A percentile compares a stretch with the other conserved stretches of the same genome.
Evolutionary conservation across 2,113 vertebrate genomes (phyloP).

Genomic region (Oncorhynchus nerka): DNA sequence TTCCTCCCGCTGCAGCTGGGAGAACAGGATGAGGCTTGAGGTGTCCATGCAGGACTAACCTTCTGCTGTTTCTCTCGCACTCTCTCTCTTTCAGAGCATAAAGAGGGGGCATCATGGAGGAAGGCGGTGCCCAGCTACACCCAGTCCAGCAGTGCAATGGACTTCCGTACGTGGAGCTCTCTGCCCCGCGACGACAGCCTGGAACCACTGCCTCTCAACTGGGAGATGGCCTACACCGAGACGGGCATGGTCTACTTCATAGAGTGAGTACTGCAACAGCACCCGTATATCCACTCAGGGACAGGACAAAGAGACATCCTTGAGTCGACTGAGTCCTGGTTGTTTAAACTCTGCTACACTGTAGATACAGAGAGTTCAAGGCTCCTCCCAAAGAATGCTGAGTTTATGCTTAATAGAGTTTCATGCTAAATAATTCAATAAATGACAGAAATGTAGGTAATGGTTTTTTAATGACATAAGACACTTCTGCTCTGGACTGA

Average conservation of each 20-base stretch:
- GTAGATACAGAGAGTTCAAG: no score
- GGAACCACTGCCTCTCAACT: slow-evolving; percentile 90
- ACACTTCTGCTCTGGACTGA: slow-evolving; percentile 14
- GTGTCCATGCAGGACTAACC: slow-evolving; percentile 17
- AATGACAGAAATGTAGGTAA: no score
- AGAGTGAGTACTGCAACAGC: slow-evolving; percentile 81
- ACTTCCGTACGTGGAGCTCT: slow-evolving; percentile 82
- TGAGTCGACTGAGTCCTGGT: no score
- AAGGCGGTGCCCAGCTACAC: slow-evolving; percentile 93
- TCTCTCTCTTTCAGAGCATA: slow-evolving; percentile 76
- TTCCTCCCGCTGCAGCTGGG: no score
- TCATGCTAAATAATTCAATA: no score
- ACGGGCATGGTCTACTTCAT: slow-evolving; percentile 98
- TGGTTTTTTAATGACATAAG: not conserved
- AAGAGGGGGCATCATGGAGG: slow-evolving; percentile 85
- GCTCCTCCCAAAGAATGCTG: no score
- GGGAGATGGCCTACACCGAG: slow-evolving; percentile 99
- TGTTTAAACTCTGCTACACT: not conserved
- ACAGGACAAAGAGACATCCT: no score
- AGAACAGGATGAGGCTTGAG: no score
- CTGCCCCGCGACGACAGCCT: slow-evolving; percentile 87
- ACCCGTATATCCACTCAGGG: no score
- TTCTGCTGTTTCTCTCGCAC: slow-evolving; percentile 31
- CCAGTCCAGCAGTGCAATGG: slow-evolving; percentile 88
- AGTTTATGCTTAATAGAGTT: no score